Base-by-base conservation (phyloP, 1,140 invertebrate species). In the Harpegnathos saltator region DNA sequence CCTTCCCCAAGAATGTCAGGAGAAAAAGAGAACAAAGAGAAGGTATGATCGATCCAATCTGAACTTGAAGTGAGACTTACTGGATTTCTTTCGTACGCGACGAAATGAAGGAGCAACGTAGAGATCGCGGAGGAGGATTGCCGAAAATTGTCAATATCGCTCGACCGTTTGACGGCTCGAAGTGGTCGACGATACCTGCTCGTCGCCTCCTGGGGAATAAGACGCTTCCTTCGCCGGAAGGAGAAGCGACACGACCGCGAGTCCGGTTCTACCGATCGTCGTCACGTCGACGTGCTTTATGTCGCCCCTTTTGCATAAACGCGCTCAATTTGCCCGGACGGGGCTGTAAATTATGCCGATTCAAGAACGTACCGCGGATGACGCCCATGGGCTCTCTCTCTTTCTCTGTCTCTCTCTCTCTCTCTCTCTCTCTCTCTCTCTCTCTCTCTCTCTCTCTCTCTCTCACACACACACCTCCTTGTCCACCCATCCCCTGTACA, bases 291-390 rank as follows among this genome's bases (percentile, higher is more conserved):
- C 68, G 61, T 85, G 73, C 78, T 87, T 85, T 80, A 82, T 84
- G 78, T 83, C 80, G 75, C 58, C 52, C 54, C 83, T 88, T 82
- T 80, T 80, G 48, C 73, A 78, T 71, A 82, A 82, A 81, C 58
- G 66, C 22, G 65, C 50, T 82, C 82, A 86, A 89, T 89, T 90
- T 88, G 85, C 68, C 63, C 78, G 58, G 17, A 72, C 58, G 54
- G 48, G 75, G 71, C 68, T 73, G 86, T 90, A 87, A 91, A 91
- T 91, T 90, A 90, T 90, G 80, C 68, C 89, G 71, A 89, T 86
- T 90, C 87, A 78, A 52, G 83, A 83, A 85, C 85, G 59, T 73
- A 61, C 33, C 59, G 38, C 22, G 62, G 82, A 89, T 77, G 90
- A 91, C 90, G 90, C 90, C 90, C 85, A 91, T 91, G 90, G 90